Evolutionary conservation across 2,888 invertebrate species (phyloP).

Genomic region (Germaria angustata): DNA sequence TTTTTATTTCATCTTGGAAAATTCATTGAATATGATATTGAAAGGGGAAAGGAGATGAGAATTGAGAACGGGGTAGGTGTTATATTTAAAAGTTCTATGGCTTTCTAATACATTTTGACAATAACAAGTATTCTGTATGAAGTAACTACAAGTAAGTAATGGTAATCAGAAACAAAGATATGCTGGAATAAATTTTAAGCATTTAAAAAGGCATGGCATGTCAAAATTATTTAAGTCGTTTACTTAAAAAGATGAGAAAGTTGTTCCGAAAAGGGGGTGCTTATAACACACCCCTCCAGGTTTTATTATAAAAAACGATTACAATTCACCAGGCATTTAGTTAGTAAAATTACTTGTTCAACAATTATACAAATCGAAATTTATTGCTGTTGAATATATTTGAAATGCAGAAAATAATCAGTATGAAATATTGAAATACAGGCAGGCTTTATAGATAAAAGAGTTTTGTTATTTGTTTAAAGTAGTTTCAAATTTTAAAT

Average conservation of each 20-base stretch:
- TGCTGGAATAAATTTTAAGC: slow-evolving; percentile 13
- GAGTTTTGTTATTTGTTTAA: slow-evolving; percentile 40
- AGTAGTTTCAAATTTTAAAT: no score
- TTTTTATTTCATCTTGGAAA: neutral
- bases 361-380: slow-evolving; percentile 77
- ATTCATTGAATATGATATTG: slow-evolving; percentile 11
- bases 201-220: slow-evolving; percentile 68
- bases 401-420: slow-evolving; percentile 63
- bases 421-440: slow-evolving; percentile 29
- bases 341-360: slow-evolving; percentile 67
- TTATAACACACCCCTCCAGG: neutral
- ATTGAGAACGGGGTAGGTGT: neutral
- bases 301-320: slow-evolving; percentile 69
- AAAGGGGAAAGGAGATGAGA: neutral
- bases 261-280: slow-evolving; percentile 1
- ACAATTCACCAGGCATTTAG: slow-evolving; percentile 80
- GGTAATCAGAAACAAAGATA: slow-evolving; percentile 52
- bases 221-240: slow-evolving; percentile 73
- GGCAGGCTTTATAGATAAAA: slow-evolving; percentile 37
- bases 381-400: slow-evolving; percentile 79
- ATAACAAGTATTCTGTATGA: slow-evolving; percentile 22
- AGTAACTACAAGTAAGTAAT: slow-evolving; percentile 16
- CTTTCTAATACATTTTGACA: slow-evolving; percentile 63
- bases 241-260: slow-evolving; percentile 44
- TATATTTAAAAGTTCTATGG: slow-evolving; percentile 44